These are phyloP conservation scores for Catamblyrhynchus diadema DNA, from an alignment of 2,797 vertebrate species.

Conservation along the genomic window DNA sequence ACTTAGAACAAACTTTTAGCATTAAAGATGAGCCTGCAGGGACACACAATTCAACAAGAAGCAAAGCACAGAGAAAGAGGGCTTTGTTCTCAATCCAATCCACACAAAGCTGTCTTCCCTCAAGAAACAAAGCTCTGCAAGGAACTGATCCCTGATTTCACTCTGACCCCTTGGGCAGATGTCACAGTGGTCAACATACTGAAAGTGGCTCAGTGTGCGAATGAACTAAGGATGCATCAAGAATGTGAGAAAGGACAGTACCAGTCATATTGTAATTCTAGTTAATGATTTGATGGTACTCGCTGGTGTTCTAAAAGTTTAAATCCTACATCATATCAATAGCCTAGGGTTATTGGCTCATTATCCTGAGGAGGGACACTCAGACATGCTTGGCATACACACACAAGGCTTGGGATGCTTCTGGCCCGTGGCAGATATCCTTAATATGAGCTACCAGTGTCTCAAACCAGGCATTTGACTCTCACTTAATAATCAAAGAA, in stretches of 20 bases:
- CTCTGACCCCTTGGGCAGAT: neutral
- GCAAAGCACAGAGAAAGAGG: neutral
- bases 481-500: neutral
- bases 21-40: neutral
- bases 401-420: neutral
- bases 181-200: neutral
- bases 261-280: neutral
- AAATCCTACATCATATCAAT: neutral
- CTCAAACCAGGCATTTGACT: neutral
- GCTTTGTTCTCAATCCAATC: neutral
- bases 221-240: fast-evolving
- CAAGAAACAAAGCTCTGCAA: neutral
- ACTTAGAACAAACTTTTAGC: neutral
- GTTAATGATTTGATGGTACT: neutral
- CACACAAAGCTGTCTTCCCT: neutral
- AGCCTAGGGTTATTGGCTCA: neutral
- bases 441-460: neutral
- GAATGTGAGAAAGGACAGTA: neutral
- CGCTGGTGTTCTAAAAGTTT: neutral
- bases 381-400: neutral
- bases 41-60: neutral
- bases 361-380: neutral
- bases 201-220: neutral
- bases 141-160: neutral
- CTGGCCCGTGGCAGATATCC: fast-evolving